These are phyloP conservation scores for Marronus borbonicus DNA, from an alignment of 2,888 invertebrate genomes.

Conservation along the genomic window DNA sequence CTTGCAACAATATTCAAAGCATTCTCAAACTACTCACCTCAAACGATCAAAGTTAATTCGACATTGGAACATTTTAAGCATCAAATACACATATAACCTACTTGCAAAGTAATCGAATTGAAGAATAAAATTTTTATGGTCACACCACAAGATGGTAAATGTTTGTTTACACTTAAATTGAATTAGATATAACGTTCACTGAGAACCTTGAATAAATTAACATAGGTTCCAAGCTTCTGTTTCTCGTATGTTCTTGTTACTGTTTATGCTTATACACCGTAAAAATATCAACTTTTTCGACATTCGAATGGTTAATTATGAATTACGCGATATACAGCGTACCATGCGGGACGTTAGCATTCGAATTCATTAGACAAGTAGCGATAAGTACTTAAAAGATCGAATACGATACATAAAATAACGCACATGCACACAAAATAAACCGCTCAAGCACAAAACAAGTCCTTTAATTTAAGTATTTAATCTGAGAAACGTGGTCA, in stretches of 20 bases:
- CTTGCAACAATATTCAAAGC: background rate
- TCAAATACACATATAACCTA: background rate
- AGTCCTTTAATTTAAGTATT: constrained; percentile 50
- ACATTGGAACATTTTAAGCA: constrained; percentile 20
- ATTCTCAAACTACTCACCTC: constrained; percentile 14
- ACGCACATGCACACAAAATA: constrained; percentile 26
- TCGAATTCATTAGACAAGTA: constrained; percentile 14
- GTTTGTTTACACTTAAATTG: constrained; percentile 35
- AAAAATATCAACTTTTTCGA: constrained; percentile 34
- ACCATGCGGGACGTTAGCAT: constrained; percentile 11
- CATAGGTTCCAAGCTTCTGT: constrained; percentile 33
- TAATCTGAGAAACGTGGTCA: constrained; percentile 52
- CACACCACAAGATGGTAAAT: too few species aligned
- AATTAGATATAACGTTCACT: constrained; percentile 18
- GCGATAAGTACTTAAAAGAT: background rate
- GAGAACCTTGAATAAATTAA: constrained; percentile 47
- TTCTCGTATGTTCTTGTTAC: constrained; percentile 27
- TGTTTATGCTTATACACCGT: constrained; percentile 26
- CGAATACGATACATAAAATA: constrained; percentile 12
- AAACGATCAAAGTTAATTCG: constrained; percentile 5
- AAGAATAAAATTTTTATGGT: background rate
- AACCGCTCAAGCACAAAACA: constrained; percentile 40
- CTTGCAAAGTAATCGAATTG: background rate
- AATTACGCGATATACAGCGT: background rate
- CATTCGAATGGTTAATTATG: background rate